phyloP scores from a whole-genome alignment of 1,140 invertebrate species.

The Hormaphis cornu region DNA sequence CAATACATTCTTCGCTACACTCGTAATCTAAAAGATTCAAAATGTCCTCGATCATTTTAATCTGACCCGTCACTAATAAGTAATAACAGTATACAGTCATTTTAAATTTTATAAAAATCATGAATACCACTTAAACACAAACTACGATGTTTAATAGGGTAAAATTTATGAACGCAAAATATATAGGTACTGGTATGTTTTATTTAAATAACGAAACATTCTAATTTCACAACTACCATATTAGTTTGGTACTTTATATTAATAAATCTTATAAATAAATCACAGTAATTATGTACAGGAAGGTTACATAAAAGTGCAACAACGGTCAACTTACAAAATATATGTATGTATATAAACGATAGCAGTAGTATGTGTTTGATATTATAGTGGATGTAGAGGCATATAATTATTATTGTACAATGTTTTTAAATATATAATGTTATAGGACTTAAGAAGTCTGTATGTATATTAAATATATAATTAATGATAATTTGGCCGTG shows the following conservation, averaged over 20 bases:
- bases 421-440: not conserved
- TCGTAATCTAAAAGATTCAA: too few species aligned
- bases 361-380: not conserved
- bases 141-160: too few species aligned
- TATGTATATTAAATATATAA: not conserved
- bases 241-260: not conserved
- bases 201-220: conserved; percentile 18
- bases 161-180: too few species aligned
- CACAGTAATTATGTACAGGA: conserved; percentile 17
- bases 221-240: conserved; percentile 5
- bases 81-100: too few species aligned
- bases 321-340: not conserved
- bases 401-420: not conserved
- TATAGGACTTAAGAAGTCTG: too few species aligned
- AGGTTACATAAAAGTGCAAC: conserved; percentile 17
- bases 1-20: too few species aligned
- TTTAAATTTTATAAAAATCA: too few species aligned
- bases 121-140: too few species aligned
- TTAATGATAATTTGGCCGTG: too few species aligned
- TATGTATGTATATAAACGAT: not conserved
- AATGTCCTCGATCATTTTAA: too few species aligned
- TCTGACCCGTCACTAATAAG: too few species aligned
- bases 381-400: not conserved
- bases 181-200: too few species aligned
- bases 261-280: conserved; percentile 21